Base-by-base conservation (phyloP, 1,140 invertebrate species). In the Anoplophora glabripennis region DNA sequence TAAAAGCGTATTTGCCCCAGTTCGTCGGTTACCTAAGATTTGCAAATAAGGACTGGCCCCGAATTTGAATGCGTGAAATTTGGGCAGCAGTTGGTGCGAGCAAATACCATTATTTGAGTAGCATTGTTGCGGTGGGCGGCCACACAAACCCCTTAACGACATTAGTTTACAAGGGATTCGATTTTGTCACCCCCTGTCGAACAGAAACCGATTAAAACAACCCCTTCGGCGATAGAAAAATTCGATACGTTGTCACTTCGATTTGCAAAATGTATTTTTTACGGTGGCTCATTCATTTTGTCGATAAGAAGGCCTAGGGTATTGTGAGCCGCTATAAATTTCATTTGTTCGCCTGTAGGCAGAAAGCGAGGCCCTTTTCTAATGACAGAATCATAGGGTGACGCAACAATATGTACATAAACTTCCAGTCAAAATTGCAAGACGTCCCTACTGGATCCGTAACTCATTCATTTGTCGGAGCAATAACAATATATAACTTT, bases 181-280 rank as follows among this genome's bases (percentile, higher is more conserved):
- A 60, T 62, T 55, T 37, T 56, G 56, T 64, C 61, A 56, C 65
- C 63, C 58, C 62, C 34, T 47, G 46, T 51, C 46, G 65, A 61
- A 61, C 59, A 42, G 65, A 67, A 67, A 67, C 65, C 65, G 65
- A 67, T 67, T 67, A 67, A 67, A 67, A 67, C 62, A 67, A 67
- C 65, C 62, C 65, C 62, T 64, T 67, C 44, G 58, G 53, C 56
- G 55, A 67, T 59, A 59, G 45, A 58, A 64, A 59, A 67, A 67
- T 64, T 67, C 65, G 65, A 67, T 67, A 67, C 65, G 65, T 61
- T 67, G 65, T 67, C 65, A 64, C 37, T 67, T 44, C 45, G 62
- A 64, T 67, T 66, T 64, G 65, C 61, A 59, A 67, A 67, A 67
- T 67, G 58, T 53, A 57, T 62, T 67, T 67, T 63, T 53, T 51